phyloP scores from a whole-genome alignment of 2,797 vertebrate species.

The Eulemur mongoz region DNA sequence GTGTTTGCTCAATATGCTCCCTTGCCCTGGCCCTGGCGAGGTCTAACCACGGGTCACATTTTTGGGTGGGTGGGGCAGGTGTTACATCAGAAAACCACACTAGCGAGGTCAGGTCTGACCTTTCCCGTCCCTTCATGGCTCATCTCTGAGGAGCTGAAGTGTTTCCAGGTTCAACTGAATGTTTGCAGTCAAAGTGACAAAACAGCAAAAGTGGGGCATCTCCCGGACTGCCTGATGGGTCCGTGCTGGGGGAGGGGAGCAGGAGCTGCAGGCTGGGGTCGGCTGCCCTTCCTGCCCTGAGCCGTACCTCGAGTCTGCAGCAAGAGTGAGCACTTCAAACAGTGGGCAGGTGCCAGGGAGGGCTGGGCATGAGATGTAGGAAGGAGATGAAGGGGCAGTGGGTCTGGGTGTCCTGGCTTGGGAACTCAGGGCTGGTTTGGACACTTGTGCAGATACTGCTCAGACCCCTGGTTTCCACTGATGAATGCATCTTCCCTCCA shows the following conservation, averaged over 20 bases:
- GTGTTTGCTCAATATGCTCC: background rate
- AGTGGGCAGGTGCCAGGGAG: background rate
- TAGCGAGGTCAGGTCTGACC: background rate
- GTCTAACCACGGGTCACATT: background rate
- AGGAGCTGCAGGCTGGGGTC: background rate
- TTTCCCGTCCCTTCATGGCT: background rate
- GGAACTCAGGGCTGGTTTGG: background rate
- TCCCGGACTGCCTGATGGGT: background rate
- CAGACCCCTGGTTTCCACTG: slow-evolving; percentile 46
- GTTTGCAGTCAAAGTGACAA: background rate
- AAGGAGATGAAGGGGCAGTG: background rate
- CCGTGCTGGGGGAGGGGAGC: background rate
- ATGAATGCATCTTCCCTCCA: background rate
- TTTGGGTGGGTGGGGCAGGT: background rate
- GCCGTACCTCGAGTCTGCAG: background rate
- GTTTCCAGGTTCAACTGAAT: background rate
- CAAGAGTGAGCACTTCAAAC: background rate
- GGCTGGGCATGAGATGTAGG: background rate
- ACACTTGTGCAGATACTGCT: background rate
- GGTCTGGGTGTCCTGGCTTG: background rate
- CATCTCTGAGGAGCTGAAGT: background rate
- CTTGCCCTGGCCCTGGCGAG: background rate
- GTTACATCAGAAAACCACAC: background rate
- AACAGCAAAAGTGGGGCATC: background rate
- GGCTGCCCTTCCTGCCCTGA: background rate